Percentiles rank a stretch among this genome's conserved stretches.
These are phyloP conservation scores for Champsocephalus gunnari DNA, from an alignment of 2,797 vertebrate species.

Conservation along the genomic window DNA sequence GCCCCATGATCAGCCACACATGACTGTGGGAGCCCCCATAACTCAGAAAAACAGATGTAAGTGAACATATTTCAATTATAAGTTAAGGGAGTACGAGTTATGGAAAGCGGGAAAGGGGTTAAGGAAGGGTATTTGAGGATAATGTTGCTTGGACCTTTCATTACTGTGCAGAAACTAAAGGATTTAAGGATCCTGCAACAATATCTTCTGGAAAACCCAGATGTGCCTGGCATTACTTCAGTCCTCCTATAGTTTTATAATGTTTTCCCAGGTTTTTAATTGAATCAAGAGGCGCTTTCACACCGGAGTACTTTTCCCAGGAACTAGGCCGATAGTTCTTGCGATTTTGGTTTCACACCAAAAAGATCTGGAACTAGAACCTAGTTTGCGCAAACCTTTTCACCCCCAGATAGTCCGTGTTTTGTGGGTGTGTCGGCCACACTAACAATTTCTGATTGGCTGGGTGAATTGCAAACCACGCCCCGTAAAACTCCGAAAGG, in stretches of 20 bases:
- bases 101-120: slow-evolving; percentile 17
- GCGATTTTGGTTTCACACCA: too few species aligned
- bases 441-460: too few species aligned
- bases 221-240: background rate
- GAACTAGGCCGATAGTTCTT: too few species aligned
- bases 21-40: slow-evolving; percentile 14
- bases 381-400: too few species aligned
- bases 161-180: slow-evolving; percentile 25
- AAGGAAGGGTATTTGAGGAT: slow-evolving; percentile 28
- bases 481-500: too few species aligned
- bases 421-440: too few species aligned
- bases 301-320: too few species aligned
- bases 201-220: background rate
- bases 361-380: too few species aligned
- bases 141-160: slow-evolving; percentile 40
- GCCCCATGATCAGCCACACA: slow-evolving; percentile 18
- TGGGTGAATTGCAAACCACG: too few species aligned
- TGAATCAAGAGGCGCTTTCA: background rate
- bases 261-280: background rate
- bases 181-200: slow-evolving; percentile 30
- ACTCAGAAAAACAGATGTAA: slow-evolving; percentile 34
- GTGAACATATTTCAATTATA: slow-evolving; percentile 30
- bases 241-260: background rate
- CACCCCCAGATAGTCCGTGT: too few species aligned
- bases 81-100: slow-evolving; percentile 24